Percentiles rank a stretch among this genome's conserved stretches.
Conservation (phyloP, 1,140 invertebrate genomes). For the Leguminivora glycinivorella region DNA sequence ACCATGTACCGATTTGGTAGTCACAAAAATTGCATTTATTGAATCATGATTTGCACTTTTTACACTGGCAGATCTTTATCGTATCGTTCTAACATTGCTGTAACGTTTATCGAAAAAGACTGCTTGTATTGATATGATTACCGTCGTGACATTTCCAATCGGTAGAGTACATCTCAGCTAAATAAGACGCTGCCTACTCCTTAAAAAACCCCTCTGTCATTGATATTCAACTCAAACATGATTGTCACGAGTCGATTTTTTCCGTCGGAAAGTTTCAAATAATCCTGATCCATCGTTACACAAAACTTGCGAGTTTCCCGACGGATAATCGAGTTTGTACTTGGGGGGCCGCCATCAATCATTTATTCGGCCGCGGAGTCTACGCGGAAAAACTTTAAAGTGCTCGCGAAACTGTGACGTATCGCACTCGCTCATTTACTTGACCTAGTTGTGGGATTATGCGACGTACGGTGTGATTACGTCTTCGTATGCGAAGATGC, state of each 20-base stretch:
- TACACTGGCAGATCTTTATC: no score
- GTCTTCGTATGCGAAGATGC: neutral
- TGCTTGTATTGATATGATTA: no score
- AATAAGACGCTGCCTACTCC: slow-evolving; percentile 14
- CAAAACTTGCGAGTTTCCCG: slow-evolving; percentile 78
- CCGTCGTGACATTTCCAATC: no score
- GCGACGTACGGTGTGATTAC: neutral
- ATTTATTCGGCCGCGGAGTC: slow-evolving; percentile 64
- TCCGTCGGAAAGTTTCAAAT: slow-evolving; percentile 64
- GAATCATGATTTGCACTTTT: no score
- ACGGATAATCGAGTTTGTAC: slow-evolving; percentile 78
- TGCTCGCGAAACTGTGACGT: slow-evolving; percentile 67
- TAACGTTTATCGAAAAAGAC: no score
- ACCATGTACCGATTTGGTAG: no score
- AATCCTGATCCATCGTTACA: slow-evolving; percentile 78
- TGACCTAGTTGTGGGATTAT: slow-evolving; percentile 40
- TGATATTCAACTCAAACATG: slow-evolving; percentile 74
- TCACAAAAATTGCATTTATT: no score
- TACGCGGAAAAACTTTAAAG: slow-evolving; percentile 74
- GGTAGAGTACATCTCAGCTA: neutral
- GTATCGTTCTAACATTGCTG: no score
- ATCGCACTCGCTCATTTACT: slow-evolving; percentile 57
- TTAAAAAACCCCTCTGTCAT: slow-evolving; percentile 44
- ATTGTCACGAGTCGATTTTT: slow-evolving; percentile 73
- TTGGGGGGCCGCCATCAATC: slow-evolving; percentile 76